Evolutionary conservation across 2,113 vertebrate genomes (phyloP).

Genomic region (Pseudopipra pipra): DNA sequence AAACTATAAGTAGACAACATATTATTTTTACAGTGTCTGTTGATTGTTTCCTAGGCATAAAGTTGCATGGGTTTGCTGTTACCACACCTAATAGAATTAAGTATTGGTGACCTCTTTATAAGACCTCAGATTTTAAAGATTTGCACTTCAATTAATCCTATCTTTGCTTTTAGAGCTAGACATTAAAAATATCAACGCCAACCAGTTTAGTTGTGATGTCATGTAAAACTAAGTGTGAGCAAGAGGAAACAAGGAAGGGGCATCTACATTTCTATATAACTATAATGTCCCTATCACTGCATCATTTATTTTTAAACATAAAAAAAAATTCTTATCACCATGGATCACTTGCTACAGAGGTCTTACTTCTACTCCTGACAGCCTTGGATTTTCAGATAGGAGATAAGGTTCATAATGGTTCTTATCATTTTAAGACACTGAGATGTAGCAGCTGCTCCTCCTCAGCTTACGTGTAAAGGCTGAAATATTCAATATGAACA

Average conservation of each 20-base stretch:
- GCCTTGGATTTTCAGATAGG: neutral
- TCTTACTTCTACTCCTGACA: neutral
- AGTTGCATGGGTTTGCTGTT: neutral
- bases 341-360: neutral
- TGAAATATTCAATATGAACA: neutral
- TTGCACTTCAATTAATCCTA: neutral
- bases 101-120: neutral
- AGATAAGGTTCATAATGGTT: neutral
- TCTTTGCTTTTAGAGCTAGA: neutral
- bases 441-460: neutral
- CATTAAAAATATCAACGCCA: neutral
- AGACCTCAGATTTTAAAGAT: neutral
- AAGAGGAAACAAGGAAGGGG: neutral
- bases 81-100: neutral
- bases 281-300: neutral
- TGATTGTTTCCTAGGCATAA: neutral
- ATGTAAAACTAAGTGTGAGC: accelerated
- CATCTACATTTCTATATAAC: neutral
- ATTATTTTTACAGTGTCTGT: neutral
- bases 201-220: neutral
- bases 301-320: neutral
- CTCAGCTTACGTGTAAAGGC: neutral
- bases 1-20: neutral
- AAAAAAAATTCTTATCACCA: neutral
- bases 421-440: neutral